phyloP scores from a whole-genome alignment of 2,113 vertebrate species.

The Myocastor coypus region DNA sequence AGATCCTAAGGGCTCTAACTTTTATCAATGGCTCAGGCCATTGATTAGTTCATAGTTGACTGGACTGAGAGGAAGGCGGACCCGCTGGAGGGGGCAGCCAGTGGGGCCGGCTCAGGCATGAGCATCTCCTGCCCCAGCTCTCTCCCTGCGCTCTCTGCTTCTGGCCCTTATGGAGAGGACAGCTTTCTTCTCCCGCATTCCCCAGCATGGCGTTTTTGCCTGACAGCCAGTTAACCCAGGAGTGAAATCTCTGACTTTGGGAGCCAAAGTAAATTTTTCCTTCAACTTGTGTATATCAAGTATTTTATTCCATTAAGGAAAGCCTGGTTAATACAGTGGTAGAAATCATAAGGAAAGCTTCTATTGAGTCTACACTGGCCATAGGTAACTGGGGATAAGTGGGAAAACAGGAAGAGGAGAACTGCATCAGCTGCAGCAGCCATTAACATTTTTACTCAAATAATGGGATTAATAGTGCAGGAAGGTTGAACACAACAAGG shows the following conservation, averaged over 20 bases:
- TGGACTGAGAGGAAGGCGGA: background rate
- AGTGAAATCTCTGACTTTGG: background rate
- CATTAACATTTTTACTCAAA: background rate
- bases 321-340: background rate
- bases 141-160: background rate
- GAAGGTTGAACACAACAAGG: background rate
- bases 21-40: background rate
- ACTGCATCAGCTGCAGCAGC: background rate
- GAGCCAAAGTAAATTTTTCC: background rate
- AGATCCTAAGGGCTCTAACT: background rate
- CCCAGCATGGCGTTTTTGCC: background rate
- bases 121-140: background rate
- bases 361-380: no score
- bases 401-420: background rate
- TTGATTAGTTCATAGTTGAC: background rate
- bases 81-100: background rate
- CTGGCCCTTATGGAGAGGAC: background rate
- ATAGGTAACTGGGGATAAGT: background rate
- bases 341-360: background rate
- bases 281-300: background rate
- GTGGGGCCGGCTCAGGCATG: background rate
- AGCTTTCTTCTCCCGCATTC: background rate
- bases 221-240: background rate
- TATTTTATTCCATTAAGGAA: background rate
- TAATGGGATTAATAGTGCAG: background rate